Conservation (phyloP, 2,797 vertebrate species). For the Melanotaenia parkinsoni region DNA sequence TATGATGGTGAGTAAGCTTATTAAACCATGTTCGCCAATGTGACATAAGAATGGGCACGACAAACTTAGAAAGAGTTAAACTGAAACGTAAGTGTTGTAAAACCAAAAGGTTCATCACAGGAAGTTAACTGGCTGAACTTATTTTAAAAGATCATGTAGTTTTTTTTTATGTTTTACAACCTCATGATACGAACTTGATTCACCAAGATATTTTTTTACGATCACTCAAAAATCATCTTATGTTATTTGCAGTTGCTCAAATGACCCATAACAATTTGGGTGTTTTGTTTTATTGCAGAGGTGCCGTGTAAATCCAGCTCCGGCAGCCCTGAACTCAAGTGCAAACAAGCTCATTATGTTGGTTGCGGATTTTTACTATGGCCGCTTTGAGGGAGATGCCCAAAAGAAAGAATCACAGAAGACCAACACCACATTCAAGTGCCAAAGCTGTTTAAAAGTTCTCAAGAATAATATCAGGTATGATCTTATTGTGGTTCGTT, state of each 20-base stretch:
- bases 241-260: neutral
- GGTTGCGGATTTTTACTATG: slow-evolving; percentile 97
- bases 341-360: slow-evolving; percentile 94
- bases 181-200: too few species aligned
- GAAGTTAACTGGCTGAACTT: too few species aligned
- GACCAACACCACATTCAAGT: slow-evolving; percentile 93
- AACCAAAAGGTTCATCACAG: too few species aligned
- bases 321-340: slow-evolving; percentile 50
- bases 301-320: slow-evolving; percentile 82
- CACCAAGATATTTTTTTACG: too few species aligned
- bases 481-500: neutral
- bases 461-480: slow-evolving; percentile 99
- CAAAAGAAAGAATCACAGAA: slow-evolving; percentile 84
- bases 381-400: slow-evolving; percentile 88
- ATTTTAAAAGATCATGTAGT: too few species aligned
- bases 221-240: too few species aligned
- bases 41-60: neutral
- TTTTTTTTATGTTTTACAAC: neutral
- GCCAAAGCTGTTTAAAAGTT: slow-evolving; percentile 96
- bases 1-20: slow-evolving; percentile 84
- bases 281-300: slow-evolving; percentile 76
- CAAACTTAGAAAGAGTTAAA: neutral
- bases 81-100: neutral
- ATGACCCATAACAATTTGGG: neutral
- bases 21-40: neutral